Conservation (phyloP, 2,888 invertebrate genomes). For the Lobophora halterata region DNA sequence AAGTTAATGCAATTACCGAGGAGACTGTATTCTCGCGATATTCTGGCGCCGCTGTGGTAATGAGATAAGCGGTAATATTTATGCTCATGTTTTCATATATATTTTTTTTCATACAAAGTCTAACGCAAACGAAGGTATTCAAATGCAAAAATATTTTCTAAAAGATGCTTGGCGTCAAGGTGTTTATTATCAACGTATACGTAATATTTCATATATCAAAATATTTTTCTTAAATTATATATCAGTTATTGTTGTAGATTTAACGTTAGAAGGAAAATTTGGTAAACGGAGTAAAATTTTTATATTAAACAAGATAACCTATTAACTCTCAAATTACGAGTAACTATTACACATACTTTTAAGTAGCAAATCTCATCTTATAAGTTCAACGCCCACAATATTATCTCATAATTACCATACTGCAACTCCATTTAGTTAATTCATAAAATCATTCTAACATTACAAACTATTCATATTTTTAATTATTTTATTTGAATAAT, state of each 20-base stretch:
- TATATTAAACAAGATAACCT: too few relatives aligned
- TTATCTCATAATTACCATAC: constrained; percentile 13
- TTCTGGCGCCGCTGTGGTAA: constrained; percentile 3
- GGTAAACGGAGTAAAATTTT: too few relatives aligned
- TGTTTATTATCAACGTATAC: not conserved
- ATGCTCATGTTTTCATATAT: constrained; percentile 19
- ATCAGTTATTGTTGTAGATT: too few relatives aligned
- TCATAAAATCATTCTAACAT: constrained; percentile 5
- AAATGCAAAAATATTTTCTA: too few relatives aligned
- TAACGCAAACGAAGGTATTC: not conserved
- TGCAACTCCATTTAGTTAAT: constrained; percentile 5
- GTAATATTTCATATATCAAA: too few relatives aligned
- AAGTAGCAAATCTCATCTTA: too few relatives aligned
- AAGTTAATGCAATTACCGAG: constrained; percentile 33
- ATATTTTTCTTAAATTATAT: too few relatives aligned
- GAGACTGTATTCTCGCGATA: constrained; percentile 11
- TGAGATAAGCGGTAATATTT: constrained; percentile 1
- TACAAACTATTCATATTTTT: too few relatives aligned
- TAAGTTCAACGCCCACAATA: constrained; percentile 5
- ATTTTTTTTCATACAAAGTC: not conserved
- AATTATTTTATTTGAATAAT: not conserved
- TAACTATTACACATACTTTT: too few relatives aligned
- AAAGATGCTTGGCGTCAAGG: too few relatives aligned
- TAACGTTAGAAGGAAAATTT: too few relatives aligned
- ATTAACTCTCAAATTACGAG: too few relatives aligned